Conservation (phyloP, 2,888 invertebrate species). For the Siphonodentalium dalli region DNA sequence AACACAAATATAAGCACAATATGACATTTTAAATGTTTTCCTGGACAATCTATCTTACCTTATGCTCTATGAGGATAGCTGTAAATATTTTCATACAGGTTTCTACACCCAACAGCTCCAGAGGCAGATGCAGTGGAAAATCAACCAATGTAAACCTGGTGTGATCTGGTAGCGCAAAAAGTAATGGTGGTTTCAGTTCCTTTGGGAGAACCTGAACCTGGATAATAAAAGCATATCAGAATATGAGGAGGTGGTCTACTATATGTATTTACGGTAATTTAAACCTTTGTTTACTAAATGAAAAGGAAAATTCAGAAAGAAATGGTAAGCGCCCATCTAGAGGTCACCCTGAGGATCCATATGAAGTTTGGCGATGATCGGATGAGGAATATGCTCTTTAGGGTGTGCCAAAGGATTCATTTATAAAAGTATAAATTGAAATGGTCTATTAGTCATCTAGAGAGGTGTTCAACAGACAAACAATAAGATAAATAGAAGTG, state of each 20-base stretch:
- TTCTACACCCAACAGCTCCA: slow-evolving; percentile 97
- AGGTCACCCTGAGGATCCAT: no score
- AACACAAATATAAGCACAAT: no score
- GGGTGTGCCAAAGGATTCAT: no score
- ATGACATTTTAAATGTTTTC: no score
- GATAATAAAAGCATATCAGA: slow-evolving; percentile 1
- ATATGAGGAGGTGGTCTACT: neutral
- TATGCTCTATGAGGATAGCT: slow-evolving; percentile 94
- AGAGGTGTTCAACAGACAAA: no score
- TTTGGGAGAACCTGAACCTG: slow-evolving; percentile 85
- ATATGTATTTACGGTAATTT: neutral
- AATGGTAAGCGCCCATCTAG: no score
- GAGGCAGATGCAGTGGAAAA: slow-evolving; percentile 95
- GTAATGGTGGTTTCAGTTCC: slow-evolving; percentile 77
- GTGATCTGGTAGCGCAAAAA: slow-evolving; percentile 84
- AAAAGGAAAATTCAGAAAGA: neutral
- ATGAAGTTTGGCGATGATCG: no score
- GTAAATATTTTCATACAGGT: slow-evolving; percentile 96
- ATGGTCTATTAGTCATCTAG: no score
- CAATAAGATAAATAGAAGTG: no score
- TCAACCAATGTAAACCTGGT: slow-evolving; percentile 96
- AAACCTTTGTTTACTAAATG: no score
- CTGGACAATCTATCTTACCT: slow-evolving; percentile 69
- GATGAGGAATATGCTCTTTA: no score
- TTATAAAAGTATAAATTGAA: no score